These are phyloP conservation scores for Aradophagus sp. DNA, from an alignment of 1,140 invertebrate species.

Conservation along the genomic window DNA sequence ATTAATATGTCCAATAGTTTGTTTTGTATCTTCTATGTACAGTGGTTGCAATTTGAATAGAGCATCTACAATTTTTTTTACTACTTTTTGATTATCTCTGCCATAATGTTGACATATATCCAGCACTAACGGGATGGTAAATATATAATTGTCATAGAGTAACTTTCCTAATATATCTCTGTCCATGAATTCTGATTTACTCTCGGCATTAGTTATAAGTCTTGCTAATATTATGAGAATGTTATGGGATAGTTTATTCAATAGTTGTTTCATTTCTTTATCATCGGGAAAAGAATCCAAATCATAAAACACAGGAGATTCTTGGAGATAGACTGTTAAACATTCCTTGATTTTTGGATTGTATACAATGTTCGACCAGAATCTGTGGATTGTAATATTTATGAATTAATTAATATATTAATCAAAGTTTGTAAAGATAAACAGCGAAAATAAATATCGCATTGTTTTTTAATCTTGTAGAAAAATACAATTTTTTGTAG, in stretches of 20 bases:
- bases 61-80: constrained; percentile 79
- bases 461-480: neutral
- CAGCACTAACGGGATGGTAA: constrained; percentile 87
- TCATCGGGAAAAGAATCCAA: constrained; percentile 72
- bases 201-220: constrained; percentile 84
- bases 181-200: constrained; percentile 79
- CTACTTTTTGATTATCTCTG: constrained; percentile 78
- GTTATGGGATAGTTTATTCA: constrained; percentile 77
- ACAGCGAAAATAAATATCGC: neutral
- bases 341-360: constrained; percentile 80
- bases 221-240: constrained; percentile 82
- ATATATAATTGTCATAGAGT: constrained; percentile 86
- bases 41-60: constrained; percentile 82
- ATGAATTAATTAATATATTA: constrained; percentile 1
- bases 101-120: constrained; percentile 86
- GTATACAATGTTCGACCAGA: constrained; percentile 87
- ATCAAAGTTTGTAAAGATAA: too few species aligned
- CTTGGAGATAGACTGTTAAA: constrained; percentile 83
- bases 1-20: constrained; percentile 76
- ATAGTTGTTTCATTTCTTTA: constrained; percentile 67
- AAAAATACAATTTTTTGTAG: too few species aligned
- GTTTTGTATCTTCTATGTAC: constrained; percentile 83
- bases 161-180: constrained; percentile 80
- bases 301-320: constrained; percentile 82
- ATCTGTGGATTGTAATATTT: constrained; percentile 75